phyloP scores from a whole-genome alignment of 2,797 vertebrate species.

The Setipinna tenuifilis region DNA sequence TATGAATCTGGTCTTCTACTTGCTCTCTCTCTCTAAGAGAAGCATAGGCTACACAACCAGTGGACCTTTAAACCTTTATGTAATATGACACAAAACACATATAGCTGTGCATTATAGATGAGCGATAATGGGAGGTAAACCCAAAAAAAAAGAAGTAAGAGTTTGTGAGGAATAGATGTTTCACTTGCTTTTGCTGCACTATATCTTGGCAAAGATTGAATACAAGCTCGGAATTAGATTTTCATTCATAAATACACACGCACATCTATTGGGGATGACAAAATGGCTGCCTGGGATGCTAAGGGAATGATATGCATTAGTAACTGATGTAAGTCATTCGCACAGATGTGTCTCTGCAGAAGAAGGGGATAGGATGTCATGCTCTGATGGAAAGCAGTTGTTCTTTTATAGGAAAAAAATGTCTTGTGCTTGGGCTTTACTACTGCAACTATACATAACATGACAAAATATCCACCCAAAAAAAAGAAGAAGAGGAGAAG shows the following conservation, averaged over 20 bases:
- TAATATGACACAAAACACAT: background rate
- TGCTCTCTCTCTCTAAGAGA: background rate
- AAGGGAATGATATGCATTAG: background rate
- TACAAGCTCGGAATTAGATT: background rate
- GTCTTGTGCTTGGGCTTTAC: conserved; percentile 76
- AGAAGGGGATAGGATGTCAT: conserved; percentile 43
- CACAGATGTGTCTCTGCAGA: background rate
- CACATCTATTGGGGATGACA: background rate
- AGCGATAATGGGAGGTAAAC: background rate
- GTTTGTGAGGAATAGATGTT: background rate
- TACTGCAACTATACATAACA: conserved; percentile 81
- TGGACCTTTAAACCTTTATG: background rate
- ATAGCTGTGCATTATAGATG: background rate
- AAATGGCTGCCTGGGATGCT: background rate
- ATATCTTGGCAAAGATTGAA: background rate
- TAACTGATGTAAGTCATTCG: background rate
- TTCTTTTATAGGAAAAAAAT: conserved; percentile 66
- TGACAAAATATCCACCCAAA: conserved; percentile 78
- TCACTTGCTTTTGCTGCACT: background rate
- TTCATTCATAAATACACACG: background rate
- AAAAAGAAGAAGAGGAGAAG: conserved; percentile 60
- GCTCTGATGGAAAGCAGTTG: conserved; percentile 66
- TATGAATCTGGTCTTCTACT: background rate
- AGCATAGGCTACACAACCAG: background rate
- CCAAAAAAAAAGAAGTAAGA: background rate